phyloP scores from a whole-genome alignment of 1,140 invertebrate species.

The Heterodera schachtii region DNA sequence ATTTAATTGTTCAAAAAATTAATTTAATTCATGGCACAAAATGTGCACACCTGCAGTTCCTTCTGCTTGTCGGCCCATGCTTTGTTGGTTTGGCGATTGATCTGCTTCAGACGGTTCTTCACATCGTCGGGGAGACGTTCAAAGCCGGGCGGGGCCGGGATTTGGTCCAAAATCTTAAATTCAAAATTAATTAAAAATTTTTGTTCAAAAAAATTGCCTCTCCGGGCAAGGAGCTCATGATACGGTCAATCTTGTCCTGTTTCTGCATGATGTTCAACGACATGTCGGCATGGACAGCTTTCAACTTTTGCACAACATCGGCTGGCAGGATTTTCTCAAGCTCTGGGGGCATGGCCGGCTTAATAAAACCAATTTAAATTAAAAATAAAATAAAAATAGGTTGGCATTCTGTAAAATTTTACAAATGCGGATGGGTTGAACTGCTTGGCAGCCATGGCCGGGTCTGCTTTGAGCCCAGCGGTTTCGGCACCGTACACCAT shows the following conservation, averaged over 20 bases:
- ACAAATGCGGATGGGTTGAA: not conserved
- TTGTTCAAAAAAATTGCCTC: slow-evolving; percentile 18
- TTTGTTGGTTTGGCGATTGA: slow-evolving; percentile 50
- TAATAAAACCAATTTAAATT: slow-evolving; percentile 12
- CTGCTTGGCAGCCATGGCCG: slow-evolving; percentile 3
- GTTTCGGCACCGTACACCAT: not conserved
- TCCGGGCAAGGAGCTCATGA: slow-evolving; percentile 47
- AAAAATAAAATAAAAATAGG: not conserved
- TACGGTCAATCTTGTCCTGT: slow-evolving; percentile 55
- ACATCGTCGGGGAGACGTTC: slow-evolving; percentile 47
- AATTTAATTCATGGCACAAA: not conserved
- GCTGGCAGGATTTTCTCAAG: slow-evolving; percentile 49
- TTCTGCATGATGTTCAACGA: slow-evolving; percentile 48
- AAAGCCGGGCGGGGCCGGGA: slow-evolving; percentile 54
- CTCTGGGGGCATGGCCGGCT: slow-evolving; percentile 51
- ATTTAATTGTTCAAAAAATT: too few species aligned
- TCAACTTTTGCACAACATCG: slow-evolving; percentile 50
- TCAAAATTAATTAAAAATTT: not conserved
- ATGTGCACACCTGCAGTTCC: slow-evolving; percentile 28
- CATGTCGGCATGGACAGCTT: slow-evolving; percentile 47
- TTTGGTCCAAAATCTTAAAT: slow-evolving; percentile 51
- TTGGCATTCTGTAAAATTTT: too few species aligned
- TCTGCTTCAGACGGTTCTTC: slow-evolving; percentile 43
- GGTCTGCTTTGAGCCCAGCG: not conserved
- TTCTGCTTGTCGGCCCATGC: slow-evolving; percentile 52